Conservation (phyloP, 2,888 invertebrate genomes). For the Patella pellucida region DNA sequence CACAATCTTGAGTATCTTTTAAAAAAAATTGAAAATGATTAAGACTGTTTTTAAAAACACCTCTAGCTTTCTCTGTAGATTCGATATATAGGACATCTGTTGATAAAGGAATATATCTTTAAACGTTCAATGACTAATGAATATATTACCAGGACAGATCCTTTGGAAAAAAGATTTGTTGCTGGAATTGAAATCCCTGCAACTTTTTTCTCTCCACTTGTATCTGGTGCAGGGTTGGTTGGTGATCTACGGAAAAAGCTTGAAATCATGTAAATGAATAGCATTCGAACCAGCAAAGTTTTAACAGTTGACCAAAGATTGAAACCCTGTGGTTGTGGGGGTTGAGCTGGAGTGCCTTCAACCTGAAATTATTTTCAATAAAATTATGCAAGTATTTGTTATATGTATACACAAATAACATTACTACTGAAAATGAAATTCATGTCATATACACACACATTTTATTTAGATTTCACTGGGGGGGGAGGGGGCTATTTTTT, state of each 20-base stretch:
- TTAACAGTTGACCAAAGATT: slow-evolving; percentile 77
- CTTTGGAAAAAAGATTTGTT: slow-evolving; percentile 76
- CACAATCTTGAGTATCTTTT: too few relatives aligned
- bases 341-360: background rate
- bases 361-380: background rate
- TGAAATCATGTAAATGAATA: slow-evolving; percentile 93
- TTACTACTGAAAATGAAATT: too few relatives aligned
- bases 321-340: slow-evolving; percentile 22
- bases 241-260: slow-evolving; percentile 83
- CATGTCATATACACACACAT: too few relatives aligned
- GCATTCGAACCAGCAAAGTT: slow-evolving; percentile 86
- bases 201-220: slow-evolving; percentile 31
- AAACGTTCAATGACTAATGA: too few relatives aligned
- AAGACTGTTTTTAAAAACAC: too few relatives aligned
- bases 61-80: too few relatives aligned
- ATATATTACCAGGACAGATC: slow-evolving; percentile 78
- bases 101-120: too few relatives aligned
- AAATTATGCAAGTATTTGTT: background rate
- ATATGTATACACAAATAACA: too few relatives aligned
- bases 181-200: slow-evolving; percentile 42
- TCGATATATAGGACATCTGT: too few relatives aligned
- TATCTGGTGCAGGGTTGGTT: slow-evolving; percentile 72
- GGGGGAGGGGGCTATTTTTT: too few relatives aligned
- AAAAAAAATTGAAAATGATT: too few relatives aligned
- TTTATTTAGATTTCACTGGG: too few relatives aligned